Conservation (phyloP, 37 sponge, comb jelly and placozoan species). For the Geodia barretti region DNA sequence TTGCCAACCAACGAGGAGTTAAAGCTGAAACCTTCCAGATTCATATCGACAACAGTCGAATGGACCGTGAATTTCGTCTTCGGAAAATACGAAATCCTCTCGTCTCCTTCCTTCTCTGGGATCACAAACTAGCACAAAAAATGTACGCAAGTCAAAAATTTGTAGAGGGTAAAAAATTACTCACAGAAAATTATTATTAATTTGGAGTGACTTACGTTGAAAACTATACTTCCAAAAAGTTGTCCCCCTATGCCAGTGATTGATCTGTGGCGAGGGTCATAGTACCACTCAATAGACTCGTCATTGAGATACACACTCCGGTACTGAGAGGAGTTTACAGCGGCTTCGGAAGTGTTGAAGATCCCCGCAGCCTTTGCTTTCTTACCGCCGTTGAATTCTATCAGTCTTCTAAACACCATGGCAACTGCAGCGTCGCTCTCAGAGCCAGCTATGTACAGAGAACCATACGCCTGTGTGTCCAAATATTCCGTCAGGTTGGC, state of each 20-base stretch:
- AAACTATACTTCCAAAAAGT: too few species aligned
- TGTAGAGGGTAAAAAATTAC: too few species aligned
- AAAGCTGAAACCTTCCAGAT: conserved; percentile 15
- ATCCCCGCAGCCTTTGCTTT: not conserved
- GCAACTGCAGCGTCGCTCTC: conserved; percentile 44
- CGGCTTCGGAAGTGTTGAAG: conserved; percentile 1
- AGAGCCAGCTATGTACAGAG: conserved; percentile 29
- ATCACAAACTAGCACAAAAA: not conserved
- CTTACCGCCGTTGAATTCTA: conserved; percentile 32
- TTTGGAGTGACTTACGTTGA: too few species aligned
- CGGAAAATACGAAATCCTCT: conserved; percentile 35
- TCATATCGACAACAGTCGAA: conserved; percentile 53
- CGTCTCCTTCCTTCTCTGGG: not conserved
- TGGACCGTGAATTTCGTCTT: conserved; percentile 37
- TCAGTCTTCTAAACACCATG: conserved; percentile 47
- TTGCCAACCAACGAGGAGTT: not conserved
- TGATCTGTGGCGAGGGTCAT: not conserved
- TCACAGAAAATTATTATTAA: too few species aligned
- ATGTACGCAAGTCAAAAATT: conserved; percentile 2
- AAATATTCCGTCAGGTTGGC: not conserved
- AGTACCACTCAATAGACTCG: conserved; percentile 18
- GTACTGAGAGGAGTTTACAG: not conserved
- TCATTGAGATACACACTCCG: conserved; percentile 2
- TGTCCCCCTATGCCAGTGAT: too few species aligned
- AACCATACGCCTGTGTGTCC: conserved; percentile 11